phyloP scores from a whole-genome alignment of 1,140 invertebrate species.

The Nymphalis io region DNA sequence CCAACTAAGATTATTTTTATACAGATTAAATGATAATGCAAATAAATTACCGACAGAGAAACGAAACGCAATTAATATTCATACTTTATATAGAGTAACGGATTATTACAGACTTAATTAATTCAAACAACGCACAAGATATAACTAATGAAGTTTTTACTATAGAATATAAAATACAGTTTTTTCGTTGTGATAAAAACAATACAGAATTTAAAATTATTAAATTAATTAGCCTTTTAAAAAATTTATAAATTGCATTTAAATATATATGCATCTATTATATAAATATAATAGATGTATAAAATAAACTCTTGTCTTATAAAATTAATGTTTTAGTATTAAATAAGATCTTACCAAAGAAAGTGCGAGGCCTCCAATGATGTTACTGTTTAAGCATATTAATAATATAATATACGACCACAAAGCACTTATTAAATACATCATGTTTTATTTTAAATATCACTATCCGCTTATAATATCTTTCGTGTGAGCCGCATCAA shows the following conservation, averaged over 20 bases:
- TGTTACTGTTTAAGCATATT: constrained; percentile 53
- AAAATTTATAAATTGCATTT: too few species aligned
- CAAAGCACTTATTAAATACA: constrained; percentile 30
- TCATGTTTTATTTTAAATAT: not conserved
- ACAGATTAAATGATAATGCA: not conserved
- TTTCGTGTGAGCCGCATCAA: not conserved
- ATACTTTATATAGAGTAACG: not conserved
- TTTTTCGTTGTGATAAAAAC: too few species aligned
- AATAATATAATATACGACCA: constrained; percentile 23
- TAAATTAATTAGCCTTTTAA: too few species aligned
- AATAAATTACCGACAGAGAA: not conserved
- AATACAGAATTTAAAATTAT: too few species aligned
- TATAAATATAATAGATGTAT: not conserved
- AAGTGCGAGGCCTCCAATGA: constrained; percentile 44
- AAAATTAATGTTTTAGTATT: not conserved
- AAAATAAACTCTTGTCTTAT: not conserved
- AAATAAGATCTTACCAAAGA: constrained; percentile 48
- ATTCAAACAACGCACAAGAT: too few species aligned
- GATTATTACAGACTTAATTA: not conserved
- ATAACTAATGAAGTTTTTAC: too few species aligned
- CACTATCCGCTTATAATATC: not conserved
- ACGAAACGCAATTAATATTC: not conserved
- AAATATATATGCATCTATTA: too few species aligned
- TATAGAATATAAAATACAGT: too few species aligned
- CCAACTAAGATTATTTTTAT: not conserved